Evolutionary conservation across 2,113 vertebrate species (phyloP).

Genomic region (Penelope pileata): DNA sequence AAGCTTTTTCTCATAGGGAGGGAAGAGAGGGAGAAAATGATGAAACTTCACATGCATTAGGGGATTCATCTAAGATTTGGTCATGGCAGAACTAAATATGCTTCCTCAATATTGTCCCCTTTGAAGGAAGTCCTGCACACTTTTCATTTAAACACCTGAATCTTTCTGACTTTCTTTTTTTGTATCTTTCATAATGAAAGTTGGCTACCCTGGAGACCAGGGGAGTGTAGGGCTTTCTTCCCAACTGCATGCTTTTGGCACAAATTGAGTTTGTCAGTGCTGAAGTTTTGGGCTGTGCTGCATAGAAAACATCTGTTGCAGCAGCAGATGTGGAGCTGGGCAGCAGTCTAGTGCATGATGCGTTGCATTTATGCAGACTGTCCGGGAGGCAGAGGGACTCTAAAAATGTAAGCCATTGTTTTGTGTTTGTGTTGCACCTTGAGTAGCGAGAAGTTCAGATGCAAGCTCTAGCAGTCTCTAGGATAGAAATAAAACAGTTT

Average conservation of each 20-base stretch:
- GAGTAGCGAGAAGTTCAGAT: neutral
- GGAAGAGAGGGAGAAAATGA: neutral
- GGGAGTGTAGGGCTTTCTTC: neutral
- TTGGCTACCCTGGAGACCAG: neutral
- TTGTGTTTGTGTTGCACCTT: neutral
- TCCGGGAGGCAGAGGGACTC: neutral
- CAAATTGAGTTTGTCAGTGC: neutral
- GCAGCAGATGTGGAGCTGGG: neutral
- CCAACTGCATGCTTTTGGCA: neutral
- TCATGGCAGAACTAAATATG: neutral
- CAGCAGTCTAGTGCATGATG: neutral
- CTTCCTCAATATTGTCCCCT: neutral
- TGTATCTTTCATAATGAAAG: neutral
- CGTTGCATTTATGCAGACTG: neutral
- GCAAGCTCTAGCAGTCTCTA: neutral
- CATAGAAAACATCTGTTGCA: neutral
- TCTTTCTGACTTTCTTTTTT: neutral
- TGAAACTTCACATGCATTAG: constrained; percentile 11
- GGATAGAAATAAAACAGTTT: neutral
- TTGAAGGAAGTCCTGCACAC: accelerated
- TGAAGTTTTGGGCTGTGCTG: neutral
- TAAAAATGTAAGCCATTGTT: neutral
- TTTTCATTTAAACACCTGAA: neutral
- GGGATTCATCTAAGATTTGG: constrained; percentile 27
- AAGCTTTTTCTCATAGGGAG: neutral